Evolutionary conservation across 2,113 vertebrate species (phyloP), one percentile per base, ranked within the genome.

Genomic region (Melanerpes aurifrons): DNA sequence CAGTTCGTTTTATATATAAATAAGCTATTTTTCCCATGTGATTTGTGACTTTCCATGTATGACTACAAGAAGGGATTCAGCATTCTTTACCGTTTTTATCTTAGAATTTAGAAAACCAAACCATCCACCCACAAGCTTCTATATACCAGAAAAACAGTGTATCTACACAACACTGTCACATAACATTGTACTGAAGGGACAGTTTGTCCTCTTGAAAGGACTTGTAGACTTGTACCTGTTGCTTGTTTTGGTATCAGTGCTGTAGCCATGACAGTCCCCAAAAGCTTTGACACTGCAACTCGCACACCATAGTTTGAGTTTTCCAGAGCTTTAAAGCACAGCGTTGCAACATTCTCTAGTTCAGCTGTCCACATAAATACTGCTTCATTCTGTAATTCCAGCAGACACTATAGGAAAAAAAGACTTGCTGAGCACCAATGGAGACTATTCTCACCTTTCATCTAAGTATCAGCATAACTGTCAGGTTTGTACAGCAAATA

Each of bases 311-410:
- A 99, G 93, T 99, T 99, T 21, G 99, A 99, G 63, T 99, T 99
- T 96, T 99, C 99, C 64, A 99, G 97, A 81, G 99, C 98, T 97
- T 99, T 99, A 90, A 99, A 99, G 96, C 99, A 99, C 47, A 99
- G 95, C 0, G 99, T 99, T 87, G 99, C 99, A 85, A 99, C 95
- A 53, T 99, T 99, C 97, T 99, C 99, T 89, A 99, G 96, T 93
- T 99, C 99, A 58, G 99, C 98, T 78, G 99, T 99, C 99, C 99
- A 99, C 99, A 99, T 99, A 94, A 99, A 99, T 24, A 99, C 99
- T 0, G 99, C 99, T 96, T 99, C 99, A 82, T 99, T 99, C 96
- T 99, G 99, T 82, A 99, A 98, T 97, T 99, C 99, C 86, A 99
- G 91, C 32, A 99, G 97, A 94, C 99, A 99, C 99, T 99, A 82